These are phyloP conservation scores for Oryzias celebensis DNA, from an alignment of 2,113 vertebrate genomes.

Conservation along the genomic window DNA sequence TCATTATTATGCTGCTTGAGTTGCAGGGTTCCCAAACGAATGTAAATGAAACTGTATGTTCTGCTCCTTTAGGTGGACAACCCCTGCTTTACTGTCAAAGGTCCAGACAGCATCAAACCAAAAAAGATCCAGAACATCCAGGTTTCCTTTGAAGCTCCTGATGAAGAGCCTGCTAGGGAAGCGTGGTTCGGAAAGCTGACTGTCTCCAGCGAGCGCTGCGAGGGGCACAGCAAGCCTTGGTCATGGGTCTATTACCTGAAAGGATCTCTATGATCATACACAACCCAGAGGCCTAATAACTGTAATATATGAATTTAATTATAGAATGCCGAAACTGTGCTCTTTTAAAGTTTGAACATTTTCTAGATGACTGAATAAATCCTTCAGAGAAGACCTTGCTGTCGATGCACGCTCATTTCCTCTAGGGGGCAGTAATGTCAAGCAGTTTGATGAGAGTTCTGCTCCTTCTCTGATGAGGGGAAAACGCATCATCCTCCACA, in stretches of 20 bases:
- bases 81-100: constrained; percentile 76
- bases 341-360: constrained; percentile 2
- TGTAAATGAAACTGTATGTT: not conserved
- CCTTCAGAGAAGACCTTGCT: not conserved
- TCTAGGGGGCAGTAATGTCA: constrained; percentile 56
- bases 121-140: constrained; percentile 77
- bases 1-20: no score
- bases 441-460: not conserved
- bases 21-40: not conserved
- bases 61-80: constrained; percentile 74
- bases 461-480: not conserved
- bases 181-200: constrained; percentile 77
- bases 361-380: constrained; percentile 17
- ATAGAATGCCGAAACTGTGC: no score
- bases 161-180: constrained; percentile 15
- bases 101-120: constrained; percentile 59
- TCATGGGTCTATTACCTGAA: constrained; percentile 86
- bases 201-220: constrained; percentile 66
- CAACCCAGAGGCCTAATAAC: not conserved
- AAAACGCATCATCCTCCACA: not conserved
- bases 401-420: constrained; percentile 24
- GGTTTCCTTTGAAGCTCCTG: constrained; percentile 73
- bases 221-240: constrained; percentile 54
- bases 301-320: no score
- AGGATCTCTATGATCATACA: constrained; percentile 63